Evolutionary conservation across 2,888 invertebrate genomes (phyloP), one percentile per base, ranked within the genome.

Genomic region (Scaptodrosophila latifasciaeformis): DNA sequence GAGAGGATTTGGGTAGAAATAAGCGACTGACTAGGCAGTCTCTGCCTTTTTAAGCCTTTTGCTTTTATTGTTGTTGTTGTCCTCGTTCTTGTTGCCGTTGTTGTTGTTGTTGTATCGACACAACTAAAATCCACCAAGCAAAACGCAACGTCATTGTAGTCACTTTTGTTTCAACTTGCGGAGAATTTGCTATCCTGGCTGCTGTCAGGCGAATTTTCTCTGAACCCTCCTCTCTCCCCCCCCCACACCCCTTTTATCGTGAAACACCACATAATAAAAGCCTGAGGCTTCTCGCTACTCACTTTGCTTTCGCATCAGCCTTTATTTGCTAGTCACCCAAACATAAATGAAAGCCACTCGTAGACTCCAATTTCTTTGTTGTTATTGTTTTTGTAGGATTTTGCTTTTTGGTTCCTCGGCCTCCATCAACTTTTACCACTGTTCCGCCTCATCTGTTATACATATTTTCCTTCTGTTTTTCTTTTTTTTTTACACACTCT

Each of bases 121-220:
- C n/a, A n/a, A n/a, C n/a, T n/a, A n/a, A n/a, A n/a, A n/a, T n/a
- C n/a, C n/a, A n/a, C n/a, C n/a, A n/a, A 56, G 55, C 59, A 48
- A 49, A 12, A 17, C 3, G 15, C 37, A 37, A 19, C 29, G 49
- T 45, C 59, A 52, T 59, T 59, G 59, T 63, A 6, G 39, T 30
- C 58, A 60, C 59, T 64, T 61, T 71, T 75, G 71, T 71, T 75
- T 69, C 12, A 67, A 49, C 54, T 53, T 42, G 49, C 31, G 56
- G 47, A 63, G 42, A 27, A 9, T n/a, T 37, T 27, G 24, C 24
- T 24, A 5, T 7, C 24, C 24, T 7, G 3, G 24, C 24, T 24
- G 24, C 24, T 3, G 24, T 7, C 24, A 24, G 24, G 24, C n/a
- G 4, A 24, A 7, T 7, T 3, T 24, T 7, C 24, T 7, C 7